These are phyloP conservation scores for Cartodere bifasciata DNA, from an alignment of 2,888 invertebrate species.

Conservation along the genomic window DNA sequence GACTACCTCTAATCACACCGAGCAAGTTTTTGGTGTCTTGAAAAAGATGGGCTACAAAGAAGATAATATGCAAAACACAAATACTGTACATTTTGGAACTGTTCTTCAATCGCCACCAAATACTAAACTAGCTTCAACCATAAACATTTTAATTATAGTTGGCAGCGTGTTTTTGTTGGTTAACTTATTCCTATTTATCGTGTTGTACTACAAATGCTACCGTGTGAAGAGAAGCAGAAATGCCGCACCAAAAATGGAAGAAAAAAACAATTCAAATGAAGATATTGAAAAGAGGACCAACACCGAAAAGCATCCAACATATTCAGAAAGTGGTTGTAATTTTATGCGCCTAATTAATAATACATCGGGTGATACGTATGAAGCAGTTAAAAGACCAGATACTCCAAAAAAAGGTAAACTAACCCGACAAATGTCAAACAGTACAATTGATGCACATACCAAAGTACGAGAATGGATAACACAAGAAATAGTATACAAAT, in stretches of 20 bases:
- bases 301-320: conserved; percentile 37
- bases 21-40: conserved; percentile 16
- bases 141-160: conserved; percentile 48
- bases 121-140: conserved; percentile 38
- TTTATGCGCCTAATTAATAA: conserved; percentile 43
- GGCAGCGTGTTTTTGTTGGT: conserved; percentile 59
- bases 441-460: conserved; percentile 74
- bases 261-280: conserved; percentile 26
- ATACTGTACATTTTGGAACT: conserved; percentile 21
- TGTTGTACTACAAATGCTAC: conserved; percentile 54
- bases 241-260: conserved; percentile 38
- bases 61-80: conserved; percentile 15
- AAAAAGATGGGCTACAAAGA: conserved; percentile 13
- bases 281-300: conserved; percentile 23
- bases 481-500: conserved; percentile 61
- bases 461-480: conserved; percentile 82
- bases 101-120: conserved; percentile 34
- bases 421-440: conserved; percentile 59
- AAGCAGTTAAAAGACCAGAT: conserved; percentile 40
- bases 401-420: conserved; percentile 49
- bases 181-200: conserved; percentile 56
- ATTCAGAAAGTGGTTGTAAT: conserved; percentile 38
- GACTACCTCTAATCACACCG: conserved; percentile 15
- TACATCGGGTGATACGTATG: conserved; percentile 37
- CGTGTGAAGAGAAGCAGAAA: conserved; percentile 41